Evolutionary conservation across 1,140 invertebrate species (phyloP).

Genomic region (Nymphalis io): DNA sequence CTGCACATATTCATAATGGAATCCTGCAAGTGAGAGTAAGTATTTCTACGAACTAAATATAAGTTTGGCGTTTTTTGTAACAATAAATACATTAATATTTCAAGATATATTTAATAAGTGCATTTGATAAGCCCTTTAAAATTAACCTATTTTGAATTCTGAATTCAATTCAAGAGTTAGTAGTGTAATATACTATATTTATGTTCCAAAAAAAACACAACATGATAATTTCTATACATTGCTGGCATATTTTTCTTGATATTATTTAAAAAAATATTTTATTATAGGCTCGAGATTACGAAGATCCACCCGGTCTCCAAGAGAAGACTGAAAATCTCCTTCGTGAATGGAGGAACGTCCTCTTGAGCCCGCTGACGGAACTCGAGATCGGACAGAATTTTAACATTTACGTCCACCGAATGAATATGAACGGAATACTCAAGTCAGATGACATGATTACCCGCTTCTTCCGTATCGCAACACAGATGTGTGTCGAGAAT

Average conservation of each 20-base stretch:
- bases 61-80: too few species aligned
- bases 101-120: too few species aligned
- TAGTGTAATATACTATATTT: too few species aligned
- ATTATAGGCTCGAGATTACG: conserved; percentile 89
- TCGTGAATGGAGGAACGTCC: conserved; percentile 97
- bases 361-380: conserved; percentile 85
- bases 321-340: conserved; percentile 97
- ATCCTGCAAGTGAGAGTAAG: conserved; percentile 89
- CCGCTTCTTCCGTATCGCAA: conserved; percentile 97
- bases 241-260: too few species aligned
- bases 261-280: neutral
- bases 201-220: too few species aligned
- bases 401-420: conserved; percentile 95
- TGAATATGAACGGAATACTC: conserved; percentile 97
- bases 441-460: conserved; percentile 99
- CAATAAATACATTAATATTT: too few species aligned
- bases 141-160: neutral
- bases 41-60: too few species aligned
- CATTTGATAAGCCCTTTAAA: neutral
- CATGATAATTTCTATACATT: too few species aligned
- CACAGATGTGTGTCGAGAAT: conserved; percentile 97
- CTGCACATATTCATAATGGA: conserved; percentile 95
- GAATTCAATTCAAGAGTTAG: neutral
- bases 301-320: conserved; percentile 95
- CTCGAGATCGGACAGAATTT: conserved; percentile 97